A percentile compares a stretch with the other conserved stretches of the same genome.
Evolutionary conservation across 2,888 invertebrate genomes (phyloP).

Genomic region (Eudemis profundana): DNA sequence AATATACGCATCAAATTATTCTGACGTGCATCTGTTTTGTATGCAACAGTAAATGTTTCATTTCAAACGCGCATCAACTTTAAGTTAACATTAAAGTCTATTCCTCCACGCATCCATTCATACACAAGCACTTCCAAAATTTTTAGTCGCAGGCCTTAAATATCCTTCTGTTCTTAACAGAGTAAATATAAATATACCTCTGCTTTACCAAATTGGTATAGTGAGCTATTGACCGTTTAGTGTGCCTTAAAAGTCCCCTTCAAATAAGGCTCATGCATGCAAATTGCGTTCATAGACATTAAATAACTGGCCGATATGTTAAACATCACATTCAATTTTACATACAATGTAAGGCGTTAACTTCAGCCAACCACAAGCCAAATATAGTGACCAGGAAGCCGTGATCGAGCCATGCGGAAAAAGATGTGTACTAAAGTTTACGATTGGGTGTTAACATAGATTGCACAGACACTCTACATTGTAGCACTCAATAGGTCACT

Average conservation of each 20-base stretch:
- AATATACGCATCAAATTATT: conserved; percentile 20
- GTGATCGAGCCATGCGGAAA: conserved; percentile 26
- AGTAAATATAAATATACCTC: not conserved
- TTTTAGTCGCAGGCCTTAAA: too few species aligned
- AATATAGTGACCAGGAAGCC: conserved; percentile 11
- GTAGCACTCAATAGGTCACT: conserved; percentile 23
- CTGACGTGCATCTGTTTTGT: conserved; percentile 22
- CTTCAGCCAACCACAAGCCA: conserved; percentile 5
- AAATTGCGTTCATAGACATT: conserved; percentile 29
- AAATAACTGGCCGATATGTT: conserved; percentile 6
- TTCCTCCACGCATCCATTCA: not conserved
- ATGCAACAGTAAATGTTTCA: conserved; percentile 15
- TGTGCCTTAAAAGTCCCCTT: conserved; percentile 12
- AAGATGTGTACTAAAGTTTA: conserved; percentile 30
- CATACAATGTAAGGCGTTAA: conserved; percentile 28
- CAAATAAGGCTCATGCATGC: conserved; percentile 26
- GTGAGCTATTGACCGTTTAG: conserved; percentile 7
- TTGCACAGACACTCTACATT: conserved; percentile 24
- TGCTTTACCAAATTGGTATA: conserved; percentile 6
- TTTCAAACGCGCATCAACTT: conserved; percentile 1
- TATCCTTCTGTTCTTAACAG: not conserved
- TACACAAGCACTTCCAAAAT: conserved; percentile 6
- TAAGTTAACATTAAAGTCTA: conserved; percentile 11
- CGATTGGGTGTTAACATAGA: conserved; percentile 32
- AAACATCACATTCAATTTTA: conserved; percentile 22